Conservation (phyloP, 2,797 vertebrate species). For the Diglossa cyanea region DNA sequence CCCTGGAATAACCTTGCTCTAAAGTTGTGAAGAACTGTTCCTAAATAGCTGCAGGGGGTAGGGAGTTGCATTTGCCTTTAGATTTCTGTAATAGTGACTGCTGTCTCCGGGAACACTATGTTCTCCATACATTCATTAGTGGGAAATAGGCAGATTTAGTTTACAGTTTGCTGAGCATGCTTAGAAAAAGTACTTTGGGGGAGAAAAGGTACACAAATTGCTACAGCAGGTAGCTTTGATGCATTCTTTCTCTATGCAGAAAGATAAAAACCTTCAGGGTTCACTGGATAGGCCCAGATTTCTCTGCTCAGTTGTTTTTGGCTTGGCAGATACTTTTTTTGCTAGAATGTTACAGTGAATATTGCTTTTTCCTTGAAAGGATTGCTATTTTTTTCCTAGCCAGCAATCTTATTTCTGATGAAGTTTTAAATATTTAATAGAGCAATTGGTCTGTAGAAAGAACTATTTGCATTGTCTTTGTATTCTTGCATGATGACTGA, state of each 20-base stretch:
- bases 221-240: not conserved
- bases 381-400: not conserved
- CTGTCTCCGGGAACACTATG: not conserved
- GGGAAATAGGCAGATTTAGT: not conserved
- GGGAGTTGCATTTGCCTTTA: not conserved
- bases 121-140: not conserved
- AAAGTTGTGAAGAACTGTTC: not conserved
- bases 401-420: not conserved
- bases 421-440: slow-evolving; percentile 30
- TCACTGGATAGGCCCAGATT: not conserved
- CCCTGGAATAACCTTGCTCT: not conserved
- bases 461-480: not conserved
- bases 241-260: not conserved
- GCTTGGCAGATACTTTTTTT: not conserved
- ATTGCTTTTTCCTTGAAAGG: not conserved
- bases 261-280: not conserved
- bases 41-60: not conserved
- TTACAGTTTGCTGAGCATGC: not conserved
- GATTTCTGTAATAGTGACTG: not conserved
- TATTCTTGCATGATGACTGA: not conserved
- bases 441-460: not conserved
- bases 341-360: not conserved
- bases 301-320: not conserved
- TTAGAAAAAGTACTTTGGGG: not conserved
- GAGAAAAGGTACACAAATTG: not conserved